Evolutionary conservation across 2,888 invertebrate genomes (phyloP).

Genomic region (Stomorhina lunata): DNA sequence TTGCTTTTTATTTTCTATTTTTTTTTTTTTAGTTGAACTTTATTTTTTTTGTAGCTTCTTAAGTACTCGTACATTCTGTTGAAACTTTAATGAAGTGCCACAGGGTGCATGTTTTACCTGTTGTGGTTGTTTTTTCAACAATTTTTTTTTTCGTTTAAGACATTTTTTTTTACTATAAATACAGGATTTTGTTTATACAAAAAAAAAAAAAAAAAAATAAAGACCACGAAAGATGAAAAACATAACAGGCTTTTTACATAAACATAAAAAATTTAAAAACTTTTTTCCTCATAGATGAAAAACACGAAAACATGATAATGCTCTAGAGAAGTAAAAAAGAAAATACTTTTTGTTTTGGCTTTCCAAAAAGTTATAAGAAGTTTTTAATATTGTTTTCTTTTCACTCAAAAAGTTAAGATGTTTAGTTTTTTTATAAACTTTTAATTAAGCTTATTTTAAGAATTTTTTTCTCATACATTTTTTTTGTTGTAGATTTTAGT

Average conservation of each 20-base stretch:
- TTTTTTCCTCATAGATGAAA: constrained; percentile 22
- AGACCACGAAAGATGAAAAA: no score
- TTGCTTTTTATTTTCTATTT: neutral
- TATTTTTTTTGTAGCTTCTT: constrained; percentile 14
- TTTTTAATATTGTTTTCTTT: constrained; percentile 15
- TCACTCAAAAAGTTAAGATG: constrained; percentile 4
- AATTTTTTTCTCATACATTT: neutral
- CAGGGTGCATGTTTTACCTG: constrained; percentile 5
- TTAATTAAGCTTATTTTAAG: constrained; percentile 56
- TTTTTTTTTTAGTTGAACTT: constrained; percentile 1
- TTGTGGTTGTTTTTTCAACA: neutral
- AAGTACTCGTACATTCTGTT: constrained; percentile 52
- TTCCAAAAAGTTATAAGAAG: neutral
- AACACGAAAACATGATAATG: neutral
- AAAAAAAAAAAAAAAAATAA: constrained; percentile 1
- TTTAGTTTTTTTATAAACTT: constrained; percentile 52
- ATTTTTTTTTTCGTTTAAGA: neutral
- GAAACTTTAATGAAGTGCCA: constrained; percentile 58
- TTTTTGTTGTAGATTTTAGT: constrained; percentile 33
- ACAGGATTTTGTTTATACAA: neutral
- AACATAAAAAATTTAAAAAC: constrained; percentile 51
- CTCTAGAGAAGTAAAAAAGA: neutral
- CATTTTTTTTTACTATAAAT: constrained; percentile 2
- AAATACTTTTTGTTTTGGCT: neutral
- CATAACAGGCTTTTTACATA: constrained; percentile 46